phyloP scores from a whole-genome alignment of 2,888 invertebrate species.

The Chrysomela aeneicollis region DNA sequence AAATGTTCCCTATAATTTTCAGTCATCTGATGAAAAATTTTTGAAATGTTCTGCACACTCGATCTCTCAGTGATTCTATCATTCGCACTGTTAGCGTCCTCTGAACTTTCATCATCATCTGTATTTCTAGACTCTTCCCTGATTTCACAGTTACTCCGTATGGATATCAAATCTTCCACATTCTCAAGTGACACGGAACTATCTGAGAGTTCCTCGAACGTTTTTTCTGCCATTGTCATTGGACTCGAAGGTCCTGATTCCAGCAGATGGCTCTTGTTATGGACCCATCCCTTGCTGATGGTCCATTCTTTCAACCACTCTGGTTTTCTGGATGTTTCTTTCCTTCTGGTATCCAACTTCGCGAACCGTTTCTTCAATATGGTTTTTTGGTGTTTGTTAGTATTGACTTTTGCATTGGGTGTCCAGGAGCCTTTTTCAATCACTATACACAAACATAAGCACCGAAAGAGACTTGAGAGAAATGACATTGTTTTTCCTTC shows the following conservation, averaged over 20 bases:
- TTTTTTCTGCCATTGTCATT: slow-evolving; percentile 32
- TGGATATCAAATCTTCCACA: slow-evolving; percentile 56
- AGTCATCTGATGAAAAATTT: slow-evolving; percentile 51
- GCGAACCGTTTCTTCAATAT: slow-evolving; percentile 39
- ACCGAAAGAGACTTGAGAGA: slow-evolving; percentile 45
- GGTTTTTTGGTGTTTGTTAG: slow-evolving; percentile 31
- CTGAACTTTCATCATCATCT: slow-evolving; percentile 21
- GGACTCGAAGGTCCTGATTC: slow-evolving; percentile 41
- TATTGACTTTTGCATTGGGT: slow-evolving; percentile 40
- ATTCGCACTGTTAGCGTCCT: background rate
- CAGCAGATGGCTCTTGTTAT: slow-evolving; percentile 57
- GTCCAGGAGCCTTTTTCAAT: slow-evolving; percentile 56
- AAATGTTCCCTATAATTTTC: slow-evolving; percentile 57
- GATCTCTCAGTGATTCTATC: slow-evolving; percentile 19
- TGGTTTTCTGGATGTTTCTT: slow-evolving; percentile 49
- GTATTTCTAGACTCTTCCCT: slow-evolving; percentile 31
- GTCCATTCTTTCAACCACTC: slow-evolving; percentile 62
- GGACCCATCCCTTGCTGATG: slow-evolving; percentile 61
- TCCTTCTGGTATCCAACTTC: slow-evolving; percentile 30
- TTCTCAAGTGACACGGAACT: slow-evolving; percentile 55
- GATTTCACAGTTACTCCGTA: slow-evolving; percentile 35
- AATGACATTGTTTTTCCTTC: slow-evolving; percentile 28
- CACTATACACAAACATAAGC: slow-evolving; percentile 54
- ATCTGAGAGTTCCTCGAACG: slow-evolving; percentile 40
- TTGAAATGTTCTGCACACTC: slow-evolving; percentile 40